phyloP scores from a whole-genome alignment of 2,113 vertebrate species.

The Centrocercus urophasianus region DNA sequence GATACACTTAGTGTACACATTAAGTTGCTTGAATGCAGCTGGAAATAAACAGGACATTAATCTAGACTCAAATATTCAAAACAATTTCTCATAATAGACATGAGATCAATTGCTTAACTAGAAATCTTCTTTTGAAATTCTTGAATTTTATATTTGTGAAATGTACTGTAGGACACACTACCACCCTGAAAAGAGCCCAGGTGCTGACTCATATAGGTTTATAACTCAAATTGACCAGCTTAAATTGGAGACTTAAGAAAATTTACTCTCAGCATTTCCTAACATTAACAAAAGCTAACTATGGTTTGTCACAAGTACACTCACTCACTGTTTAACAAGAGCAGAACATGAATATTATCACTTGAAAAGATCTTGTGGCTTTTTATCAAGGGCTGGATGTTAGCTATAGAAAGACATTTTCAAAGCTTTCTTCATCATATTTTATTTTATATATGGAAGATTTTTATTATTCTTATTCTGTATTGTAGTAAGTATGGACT shows the following conservation, averaged over 20 bases:
- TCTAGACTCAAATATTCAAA: background rate
- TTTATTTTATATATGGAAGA: background rate
- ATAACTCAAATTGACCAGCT: background rate
- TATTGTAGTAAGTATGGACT: background rate
- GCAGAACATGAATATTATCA: background rate
- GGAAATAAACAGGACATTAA: background rate
- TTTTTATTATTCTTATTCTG: background rate
- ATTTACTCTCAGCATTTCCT: background rate
- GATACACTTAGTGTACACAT: background rate
- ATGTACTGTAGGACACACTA: background rate
- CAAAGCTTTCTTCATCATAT: background rate
- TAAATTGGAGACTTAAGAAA: background rate
- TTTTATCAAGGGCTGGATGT: background rate
- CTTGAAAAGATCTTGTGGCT: background rate
- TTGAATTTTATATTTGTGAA: background rate
- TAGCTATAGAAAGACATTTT: background rate
- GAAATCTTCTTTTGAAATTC: background rate
- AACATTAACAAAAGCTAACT: background rate
- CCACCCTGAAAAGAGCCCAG: background rate
- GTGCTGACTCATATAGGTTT: background rate
- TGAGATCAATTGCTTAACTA: background rate
- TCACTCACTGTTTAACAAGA: background rate
- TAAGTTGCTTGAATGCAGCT: background rate
- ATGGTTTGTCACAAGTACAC: background rate
- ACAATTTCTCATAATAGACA: background rate